Percentiles rank a stretch among this genome's conserved stretches.
phyloP scores from a whole-genome alignment of 2,113 vertebrate genomes.

The Opisthocomus hoazin region DNA sequence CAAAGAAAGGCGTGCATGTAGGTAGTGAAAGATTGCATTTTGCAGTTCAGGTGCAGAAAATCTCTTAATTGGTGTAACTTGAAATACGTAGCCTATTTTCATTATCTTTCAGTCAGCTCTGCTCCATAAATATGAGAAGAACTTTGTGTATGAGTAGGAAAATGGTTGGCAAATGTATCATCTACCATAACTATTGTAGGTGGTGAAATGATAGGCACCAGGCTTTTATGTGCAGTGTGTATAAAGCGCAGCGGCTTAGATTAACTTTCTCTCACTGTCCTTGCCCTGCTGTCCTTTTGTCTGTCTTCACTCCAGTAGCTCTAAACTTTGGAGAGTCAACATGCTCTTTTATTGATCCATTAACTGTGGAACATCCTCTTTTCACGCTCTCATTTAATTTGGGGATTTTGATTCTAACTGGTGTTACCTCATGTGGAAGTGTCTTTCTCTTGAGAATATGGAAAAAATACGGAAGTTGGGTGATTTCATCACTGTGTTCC shows the following conservation, averaged over 20 bases:
- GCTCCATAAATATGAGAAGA: background rate
- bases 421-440: background rate
- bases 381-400: background rate
- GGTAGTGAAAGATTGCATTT: background rate
- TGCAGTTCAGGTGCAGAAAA: background rate
- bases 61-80: background rate
- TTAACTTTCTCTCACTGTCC: background rate
- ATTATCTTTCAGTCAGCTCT: background rate
- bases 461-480: background rate
- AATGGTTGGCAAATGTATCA: background rate
- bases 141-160: background rate
- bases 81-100: background rate
- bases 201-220: background rate
- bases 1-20: background rate
- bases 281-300: background rate
- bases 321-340: background rate
- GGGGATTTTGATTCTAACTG: background rate
- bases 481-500: background rate
- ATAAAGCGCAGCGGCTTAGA: background rate
- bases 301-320: background rate
- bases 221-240: background rate
- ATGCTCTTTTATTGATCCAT: background rate
- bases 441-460: background rate
- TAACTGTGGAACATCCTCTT: background rate
- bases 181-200: background rate